Conservation (phyloP, 1,140 invertebrate species). For the Ostrea edulis region DNA sequence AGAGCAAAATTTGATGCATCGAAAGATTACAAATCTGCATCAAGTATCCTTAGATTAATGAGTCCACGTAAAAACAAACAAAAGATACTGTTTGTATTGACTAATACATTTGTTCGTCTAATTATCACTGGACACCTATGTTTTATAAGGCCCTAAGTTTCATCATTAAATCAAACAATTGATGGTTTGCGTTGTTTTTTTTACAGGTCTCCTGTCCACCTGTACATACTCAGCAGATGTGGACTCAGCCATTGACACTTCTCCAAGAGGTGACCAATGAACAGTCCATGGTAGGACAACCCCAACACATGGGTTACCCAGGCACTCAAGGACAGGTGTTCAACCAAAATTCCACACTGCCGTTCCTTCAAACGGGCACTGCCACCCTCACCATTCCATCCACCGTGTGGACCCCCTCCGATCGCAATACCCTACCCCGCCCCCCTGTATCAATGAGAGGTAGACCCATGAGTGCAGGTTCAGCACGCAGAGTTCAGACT, state of each 20-base stretch:
- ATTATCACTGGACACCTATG: neutral
- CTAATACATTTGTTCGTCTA: neutral
- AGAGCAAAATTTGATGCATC: too few relatives aligned
- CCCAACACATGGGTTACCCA: slow-evolving; percentile 35
- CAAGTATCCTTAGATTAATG: neutral
- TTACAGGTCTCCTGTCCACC: slow-evolving; percentile 73
- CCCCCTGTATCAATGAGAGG: slow-evolving; percentile 71
- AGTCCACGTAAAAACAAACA: neutral
- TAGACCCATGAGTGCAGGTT: slow-evolving; percentile 75
- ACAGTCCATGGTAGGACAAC: slow-evolving; percentile 30
- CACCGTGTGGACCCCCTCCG: slow-evolving; percentile 63
- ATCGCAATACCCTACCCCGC: slow-evolving; percentile 60
- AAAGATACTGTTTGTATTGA: neutral
- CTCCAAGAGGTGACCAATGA: slow-evolving; percentile 57
- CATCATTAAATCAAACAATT: neutral
- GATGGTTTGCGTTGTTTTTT: too few relatives aligned
- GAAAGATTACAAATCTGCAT: neutral
- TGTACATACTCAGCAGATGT: slow-evolving; percentile 72
- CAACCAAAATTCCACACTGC: slow-evolving; percentile 53
- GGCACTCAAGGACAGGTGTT: neutral
- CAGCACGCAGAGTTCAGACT: slow-evolving; percentile 56
- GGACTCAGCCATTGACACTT: slow-evolving; percentile 69
- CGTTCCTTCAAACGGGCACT: slow-evolving; percentile 61
- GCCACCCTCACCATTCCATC: slow-evolving; percentile 62
- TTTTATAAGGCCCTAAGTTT: too few relatives aligned